Evolutionary conservation across 2,888 invertebrate genomes (phyloP).

Genomic region (Amphipyra tragopoginis): DNA sequence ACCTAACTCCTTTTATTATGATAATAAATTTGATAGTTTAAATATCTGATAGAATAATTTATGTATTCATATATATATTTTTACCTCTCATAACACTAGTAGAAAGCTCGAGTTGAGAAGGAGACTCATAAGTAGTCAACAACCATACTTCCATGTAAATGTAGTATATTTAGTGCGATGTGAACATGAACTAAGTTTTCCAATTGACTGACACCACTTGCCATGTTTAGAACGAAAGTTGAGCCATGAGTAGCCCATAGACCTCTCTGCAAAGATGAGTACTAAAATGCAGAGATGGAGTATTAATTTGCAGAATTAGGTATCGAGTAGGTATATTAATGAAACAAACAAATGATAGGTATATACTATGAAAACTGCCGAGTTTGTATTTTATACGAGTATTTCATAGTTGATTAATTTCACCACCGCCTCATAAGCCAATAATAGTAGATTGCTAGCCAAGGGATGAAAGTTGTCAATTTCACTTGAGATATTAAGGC

Average conservation of each 20-base stretch:
- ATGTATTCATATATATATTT: constrained; percentile 47
- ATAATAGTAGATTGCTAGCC: too few species aligned
- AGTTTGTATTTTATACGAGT: too few species aligned
- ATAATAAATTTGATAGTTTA: background rate
- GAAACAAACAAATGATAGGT: too few species aligned
- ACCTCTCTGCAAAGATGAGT: too few species aligned
- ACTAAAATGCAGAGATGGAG: too few species aligned
- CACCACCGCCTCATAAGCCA: background rate
- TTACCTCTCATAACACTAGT: constrained; percentile 71
- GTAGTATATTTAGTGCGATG: constrained; percentile 35
- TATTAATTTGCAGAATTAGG: too few species aligned
- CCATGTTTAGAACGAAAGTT: background rate
- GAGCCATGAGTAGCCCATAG: too few species aligned
- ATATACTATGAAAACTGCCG: too few species aligned
- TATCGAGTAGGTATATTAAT: too few species aligned
- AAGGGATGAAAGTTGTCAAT: too few species aligned
- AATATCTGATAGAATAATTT: constrained; percentile 39
- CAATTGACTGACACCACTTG: background rate
- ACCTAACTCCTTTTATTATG: constrained; percentile 10
- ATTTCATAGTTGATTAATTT: background rate
- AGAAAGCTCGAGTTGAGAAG: constrained; percentile 87
- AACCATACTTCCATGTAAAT: constrained; percentile 78
- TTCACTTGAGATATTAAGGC: too few species aligned
- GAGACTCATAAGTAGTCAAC: constrained; percentile 85
- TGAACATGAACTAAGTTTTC: constrained; percentile 42